Conservation (phyloP, 2,888 invertebrate genomes). For the Phlogophora meticulosa region DNA sequence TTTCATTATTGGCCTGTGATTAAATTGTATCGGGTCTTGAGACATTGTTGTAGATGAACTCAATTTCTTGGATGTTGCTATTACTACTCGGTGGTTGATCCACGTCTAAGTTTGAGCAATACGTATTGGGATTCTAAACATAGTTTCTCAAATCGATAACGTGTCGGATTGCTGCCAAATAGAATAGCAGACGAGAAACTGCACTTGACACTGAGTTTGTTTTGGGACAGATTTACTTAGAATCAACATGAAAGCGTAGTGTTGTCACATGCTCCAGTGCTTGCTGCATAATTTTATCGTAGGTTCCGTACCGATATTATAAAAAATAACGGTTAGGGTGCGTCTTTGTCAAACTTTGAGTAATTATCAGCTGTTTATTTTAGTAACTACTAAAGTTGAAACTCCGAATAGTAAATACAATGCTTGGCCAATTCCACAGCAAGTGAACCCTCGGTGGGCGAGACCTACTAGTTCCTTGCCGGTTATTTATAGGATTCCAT, state of each 20-base stretch:
- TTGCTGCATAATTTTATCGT: not conserved
- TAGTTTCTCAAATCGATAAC: constrained; percentile 38
- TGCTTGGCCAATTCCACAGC: not conserved
- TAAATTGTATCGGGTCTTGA: constrained; percentile 8
- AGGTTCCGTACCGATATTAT: too few species aligned
- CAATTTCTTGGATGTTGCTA: constrained; percentile 25
- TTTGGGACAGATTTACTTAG: constrained; percentile 14
- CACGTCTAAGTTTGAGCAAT: constrained; percentile 38
- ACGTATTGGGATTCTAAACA: constrained; percentile 39
- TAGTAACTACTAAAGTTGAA: not conserved
- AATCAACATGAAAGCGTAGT: not conserved
- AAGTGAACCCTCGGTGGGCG: not conserved
- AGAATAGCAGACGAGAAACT: constrained; percentile 19
- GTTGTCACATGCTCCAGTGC: not conserved
- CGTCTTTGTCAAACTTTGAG: too few species aligned
- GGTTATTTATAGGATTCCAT: not conserved
- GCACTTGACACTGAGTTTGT: constrained; percentile 6
- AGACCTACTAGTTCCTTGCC: too few species aligned
- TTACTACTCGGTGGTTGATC: constrained; percentile 31
- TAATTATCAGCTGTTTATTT: too few species aligned
- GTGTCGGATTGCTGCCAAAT: constrained; percentile 44
- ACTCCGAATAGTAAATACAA: not conserved
- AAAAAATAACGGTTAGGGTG: too few species aligned
- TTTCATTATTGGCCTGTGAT: not conserved
- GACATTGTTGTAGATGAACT: constrained; percentile 22